These are phyloP conservation scores for Tenrec ecaudatus DNA, from an alignment of 2,113 vertebrate genomes.

Conservation along the genomic window DNA sequence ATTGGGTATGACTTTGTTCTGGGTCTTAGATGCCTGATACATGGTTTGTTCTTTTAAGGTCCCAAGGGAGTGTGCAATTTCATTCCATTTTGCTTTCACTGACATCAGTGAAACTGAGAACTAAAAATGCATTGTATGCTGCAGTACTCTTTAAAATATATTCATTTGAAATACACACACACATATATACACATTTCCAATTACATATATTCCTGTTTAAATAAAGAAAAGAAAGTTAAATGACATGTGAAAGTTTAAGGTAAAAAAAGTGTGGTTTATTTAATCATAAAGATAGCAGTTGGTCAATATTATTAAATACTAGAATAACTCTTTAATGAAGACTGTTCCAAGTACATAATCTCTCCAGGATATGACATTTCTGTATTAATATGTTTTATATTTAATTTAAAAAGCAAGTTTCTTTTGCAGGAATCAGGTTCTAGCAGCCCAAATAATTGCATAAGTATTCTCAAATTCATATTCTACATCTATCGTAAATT, in stretches of 20 bases:
- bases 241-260: neutral
- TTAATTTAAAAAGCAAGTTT: neutral
- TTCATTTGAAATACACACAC: too few species aligned
- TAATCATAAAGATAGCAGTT: conserved; percentile 6
- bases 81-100: neutral
- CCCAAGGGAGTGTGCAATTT: neutral
- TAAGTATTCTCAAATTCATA: conserved; percentile 50
- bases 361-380: conserved; percentile 27
- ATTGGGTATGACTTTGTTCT: too few species aligned
- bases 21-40: neutral
- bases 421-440: conserved; percentile 38
- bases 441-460: conserved; percentile 53
- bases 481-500: neutral
- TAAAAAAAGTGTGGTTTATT: conserved; percentile 33
- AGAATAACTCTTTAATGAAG: neutral
- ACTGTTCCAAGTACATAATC: conserved; percentile 5
- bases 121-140: neutral
- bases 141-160: neutral
- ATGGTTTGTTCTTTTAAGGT: neutral
- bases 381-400: neutral
- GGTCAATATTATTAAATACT: neutral
- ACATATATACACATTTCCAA: too few species aligned
- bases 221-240: neutral
- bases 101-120: neutral
- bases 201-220: neutral